Percentiles rank a stretch among this genome's conserved stretches.
Conservation (phyloP, 2,113 vertebrate genomes). For the Ciconia boyciana region DNA sequence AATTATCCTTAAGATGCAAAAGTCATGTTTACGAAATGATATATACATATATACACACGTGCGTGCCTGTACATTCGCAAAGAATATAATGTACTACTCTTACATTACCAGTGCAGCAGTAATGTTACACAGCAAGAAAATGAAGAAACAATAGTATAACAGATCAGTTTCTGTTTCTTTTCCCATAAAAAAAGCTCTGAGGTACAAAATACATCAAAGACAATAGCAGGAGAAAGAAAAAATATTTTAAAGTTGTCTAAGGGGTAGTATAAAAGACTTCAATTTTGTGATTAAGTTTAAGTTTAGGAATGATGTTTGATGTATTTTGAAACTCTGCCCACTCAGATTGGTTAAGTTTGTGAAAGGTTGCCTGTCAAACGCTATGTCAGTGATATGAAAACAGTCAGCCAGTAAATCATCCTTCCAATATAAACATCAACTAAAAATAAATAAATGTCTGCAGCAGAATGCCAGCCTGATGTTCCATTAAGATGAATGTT, state of each 20-base stretch:
- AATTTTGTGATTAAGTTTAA: not conserved
- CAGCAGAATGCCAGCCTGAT: constrained; percentile 34
- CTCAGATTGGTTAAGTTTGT: not conserved
- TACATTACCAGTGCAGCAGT: not conserved
- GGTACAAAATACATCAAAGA: not conserved
- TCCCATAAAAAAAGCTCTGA: not conserved
- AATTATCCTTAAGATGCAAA: not conserved
- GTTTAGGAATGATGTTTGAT: not conserved
- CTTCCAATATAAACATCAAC: constrained; percentile 32
- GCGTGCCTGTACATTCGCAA: not conserved
- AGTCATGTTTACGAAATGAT: not conserved
- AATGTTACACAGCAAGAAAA: not conserved
- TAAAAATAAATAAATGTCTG: constrained; percentile 40
- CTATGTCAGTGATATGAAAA: constrained; percentile 21
- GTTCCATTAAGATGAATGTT: constrained; percentile 28
- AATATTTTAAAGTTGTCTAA: not conserved
- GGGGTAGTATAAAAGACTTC: not conserved
- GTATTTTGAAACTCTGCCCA: constrained; percentile 25
- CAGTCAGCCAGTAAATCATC: constrained; percentile 43
- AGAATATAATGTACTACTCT: not conserved
- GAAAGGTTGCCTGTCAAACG: constrained; percentile 30
- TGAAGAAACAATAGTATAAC: not conserved
- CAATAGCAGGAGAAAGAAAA: not conserved
- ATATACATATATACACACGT: accelerated
- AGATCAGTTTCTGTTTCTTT: not conserved